These are phyloP conservation scores for Capitulum mitella DNA, from an alignment of 2,888 invertebrate species.

Conservation along the genomic window DNA sequence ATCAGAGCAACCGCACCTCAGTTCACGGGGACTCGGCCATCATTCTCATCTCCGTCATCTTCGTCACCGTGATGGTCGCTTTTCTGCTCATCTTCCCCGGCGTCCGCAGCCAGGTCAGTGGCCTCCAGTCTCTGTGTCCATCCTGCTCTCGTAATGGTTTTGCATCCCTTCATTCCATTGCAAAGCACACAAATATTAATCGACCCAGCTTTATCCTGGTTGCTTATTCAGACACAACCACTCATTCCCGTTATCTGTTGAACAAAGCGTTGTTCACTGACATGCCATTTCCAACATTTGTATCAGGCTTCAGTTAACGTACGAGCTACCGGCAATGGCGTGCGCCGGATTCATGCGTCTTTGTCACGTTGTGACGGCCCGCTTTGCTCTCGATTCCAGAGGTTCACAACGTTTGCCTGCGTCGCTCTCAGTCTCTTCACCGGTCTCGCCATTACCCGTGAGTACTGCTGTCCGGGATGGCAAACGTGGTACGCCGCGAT, in stretches of 20 bases:
- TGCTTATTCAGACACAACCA: too few species aligned
- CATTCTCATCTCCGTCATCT: slow-evolving; percentile 75
- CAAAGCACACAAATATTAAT: too few species aligned
- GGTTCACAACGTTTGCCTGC: slow-evolving; percentile 82
- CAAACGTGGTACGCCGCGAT: neutral
- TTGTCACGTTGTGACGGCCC: neutral
- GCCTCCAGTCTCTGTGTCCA: too few species aligned
- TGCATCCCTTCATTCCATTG: too few species aligned
- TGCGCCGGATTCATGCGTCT: neutral
- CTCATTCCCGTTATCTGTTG: too few species aligned
- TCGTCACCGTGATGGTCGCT: slow-evolving; percentile 84
- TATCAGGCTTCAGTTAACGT: too few species aligned
- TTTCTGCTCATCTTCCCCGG: slow-evolving; percentile 95
- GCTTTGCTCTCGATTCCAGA: slow-evolving; percentile 55
- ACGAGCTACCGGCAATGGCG: too few species aligned
- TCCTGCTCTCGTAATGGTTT: too few species aligned
- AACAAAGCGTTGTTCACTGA: too few species aligned
- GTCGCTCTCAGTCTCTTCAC: slow-evolving; percentile 87
- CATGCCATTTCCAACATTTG: too few species aligned
- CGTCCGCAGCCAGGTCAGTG: slow-evolving; percentile 73
- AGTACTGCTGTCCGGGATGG: slow-evolving; percentile 44
- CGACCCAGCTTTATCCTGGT: too few species aligned
- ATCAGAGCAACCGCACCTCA: slow-evolving; percentile 87
- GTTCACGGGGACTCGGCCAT: slow-evolving; percentile 88
- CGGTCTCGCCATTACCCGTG: slow-evolving; percentile 86